Evolutionary conservation across 1,140 invertebrate species (phyloP).

Genomic region (Drosophila prosaltans): DNA sequence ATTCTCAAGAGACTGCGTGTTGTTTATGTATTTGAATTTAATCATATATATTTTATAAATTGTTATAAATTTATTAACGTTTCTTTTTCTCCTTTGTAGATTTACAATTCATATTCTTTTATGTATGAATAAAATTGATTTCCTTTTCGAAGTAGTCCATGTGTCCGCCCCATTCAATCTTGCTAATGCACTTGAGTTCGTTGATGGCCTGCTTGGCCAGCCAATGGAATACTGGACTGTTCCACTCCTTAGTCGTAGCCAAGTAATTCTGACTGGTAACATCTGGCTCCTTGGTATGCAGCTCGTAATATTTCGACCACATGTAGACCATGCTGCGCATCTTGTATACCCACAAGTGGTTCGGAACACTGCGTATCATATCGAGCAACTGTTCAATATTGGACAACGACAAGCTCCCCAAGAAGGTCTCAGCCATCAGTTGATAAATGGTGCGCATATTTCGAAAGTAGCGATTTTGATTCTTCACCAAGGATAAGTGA

Average conservation of each 20-base stretch:
- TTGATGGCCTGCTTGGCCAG: slow-evolving; percentile 50
- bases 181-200: slow-evolving; percentile 39
- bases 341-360: slow-evolving; percentile 53
- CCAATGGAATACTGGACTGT: slow-evolving; percentile 54
- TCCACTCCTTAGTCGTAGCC: slow-evolving; percentile 28
- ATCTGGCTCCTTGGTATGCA: background rate
- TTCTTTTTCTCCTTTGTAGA: slow-evolving; percentile 12
- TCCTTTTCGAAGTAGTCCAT: background rate
- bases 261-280: background rate
- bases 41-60: background rate
- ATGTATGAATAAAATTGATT: background rate
- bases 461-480: slow-evolving; percentile 28
- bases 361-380: slow-evolving; percentile 46
- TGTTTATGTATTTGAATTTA: background rate
- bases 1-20: background rate
- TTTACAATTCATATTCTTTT: background rate
- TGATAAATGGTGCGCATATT: slow-evolving; percentile 32
- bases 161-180: slow-evolving; percentile 27
- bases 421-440: slow-evolving; percentile 22
- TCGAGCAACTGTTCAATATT: slow-evolving; percentile 38
- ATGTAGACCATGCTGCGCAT: slow-evolving; percentile 50
- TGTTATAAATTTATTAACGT: background rate
- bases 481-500: background rate
- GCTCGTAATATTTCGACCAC: slow-evolving; percentile 42
- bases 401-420: slow-evolving; percentile 22